A percentile compares a stretch with the other conserved stretches of the same genome.
phyloP scores from a whole-genome alignment of 2,888 invertebrate genomes.

The Yponomeuta cagnagella region DNA sequence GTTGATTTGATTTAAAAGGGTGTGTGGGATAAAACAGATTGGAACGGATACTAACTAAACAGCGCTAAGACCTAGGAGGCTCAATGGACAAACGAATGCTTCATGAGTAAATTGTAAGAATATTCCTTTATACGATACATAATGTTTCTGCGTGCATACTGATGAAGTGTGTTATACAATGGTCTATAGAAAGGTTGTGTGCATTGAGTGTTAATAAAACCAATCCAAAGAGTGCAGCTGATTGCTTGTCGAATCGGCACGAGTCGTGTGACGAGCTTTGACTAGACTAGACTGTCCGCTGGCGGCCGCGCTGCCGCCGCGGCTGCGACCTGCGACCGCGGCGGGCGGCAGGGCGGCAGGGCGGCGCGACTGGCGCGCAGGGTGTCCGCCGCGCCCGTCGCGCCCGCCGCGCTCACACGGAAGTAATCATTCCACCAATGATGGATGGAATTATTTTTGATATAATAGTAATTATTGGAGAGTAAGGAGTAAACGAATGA shows the following conservation, averaged over 20 bases:
- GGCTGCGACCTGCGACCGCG: slow-evolving; percentile 17
- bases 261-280: slow-evolving; percentile 28
- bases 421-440: slow-evolving; percentile 36
- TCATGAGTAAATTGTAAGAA: slow-evolving; percentile 50
- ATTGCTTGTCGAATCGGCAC: slow-evolving; percentile 16
- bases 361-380: slow-evolving; percentile 14
- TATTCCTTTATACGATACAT: slow-evolving; percentile 40
- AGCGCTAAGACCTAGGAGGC: slow-evolving; percentile 58
- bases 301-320: slow-evolving; percentile 16
- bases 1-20: slow-evolving; percentile 51
- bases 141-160: slow-evolving; percentile 45
- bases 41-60: slow-evolving; percentile 42
- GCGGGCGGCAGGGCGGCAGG: slow-evolving; percentile 20
- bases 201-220: slow-evolving; percentile 51
- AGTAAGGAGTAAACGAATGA: slow-evolving; percentile 63
- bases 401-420: slow-evolving; percentile 27
- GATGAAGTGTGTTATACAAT: slow-evolving; percentile 36
- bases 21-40: slow-evolving; percentile 46
- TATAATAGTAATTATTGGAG: slow-evolving; percentile 67
- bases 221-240: slow-evolving; percentile 53
- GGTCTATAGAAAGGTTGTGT: slow-evolving; percentile 35
- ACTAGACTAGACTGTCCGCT: slow-evolving; percentile 30
- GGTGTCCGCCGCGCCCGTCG: background rate
- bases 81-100: slow-evolving; percentile 50
- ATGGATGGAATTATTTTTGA: slow-evolving; percentile 60